Conservation (phyloP, 2,797 vertebrate species). For the Apogon hyalosoma region DNA sequence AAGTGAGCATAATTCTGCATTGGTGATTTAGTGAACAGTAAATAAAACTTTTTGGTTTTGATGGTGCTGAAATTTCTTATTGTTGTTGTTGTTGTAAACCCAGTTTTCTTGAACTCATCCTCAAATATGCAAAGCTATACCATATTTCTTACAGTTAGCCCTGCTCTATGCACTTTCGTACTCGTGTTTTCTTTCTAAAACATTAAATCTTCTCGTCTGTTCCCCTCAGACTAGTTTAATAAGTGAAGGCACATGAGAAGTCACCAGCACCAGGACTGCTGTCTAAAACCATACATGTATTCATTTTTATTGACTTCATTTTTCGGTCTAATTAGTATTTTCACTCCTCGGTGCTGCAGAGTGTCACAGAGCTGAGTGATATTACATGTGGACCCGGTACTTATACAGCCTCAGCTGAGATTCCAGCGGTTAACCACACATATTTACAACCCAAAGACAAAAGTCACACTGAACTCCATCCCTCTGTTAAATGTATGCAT, state of each 20-base stretch:
- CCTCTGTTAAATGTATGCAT: constrained; percentile 41
- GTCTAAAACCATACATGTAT: background rate
- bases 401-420: constrained; percentile 44
- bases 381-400: constrained; percentile 26
- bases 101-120: too few species aligned
- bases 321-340: constrained; percentile 14
- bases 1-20: too few species aligned
- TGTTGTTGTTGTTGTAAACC: too few species aligned
- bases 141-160: background rate
- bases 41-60: too few species aligned
- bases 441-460: constrained; percentile 71
- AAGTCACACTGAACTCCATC: constrained; percentile 40
- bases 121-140: background rate
- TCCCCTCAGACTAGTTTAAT: constrained; percentile 18
- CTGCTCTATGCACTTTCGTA: background rate
- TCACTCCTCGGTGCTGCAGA: constrained; percentile 7
- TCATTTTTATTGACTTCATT: background rate
- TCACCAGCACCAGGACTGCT: background rate
- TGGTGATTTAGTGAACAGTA: too few species aligned
- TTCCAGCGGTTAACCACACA: constrained; percentile 70
- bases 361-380: constrained; percentile 45
- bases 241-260: constrained; percentile 26
- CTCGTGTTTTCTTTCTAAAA: background rate
- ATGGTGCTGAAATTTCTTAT: background rate
- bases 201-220: constrained; percentile 11